A percentile compares a stretch with the other conserved stretches of the same genome.
Evolutionary conservation across 2,797 vertebrate species (phyloP).

Genomic region (Sandelia bainsii): DNA sequence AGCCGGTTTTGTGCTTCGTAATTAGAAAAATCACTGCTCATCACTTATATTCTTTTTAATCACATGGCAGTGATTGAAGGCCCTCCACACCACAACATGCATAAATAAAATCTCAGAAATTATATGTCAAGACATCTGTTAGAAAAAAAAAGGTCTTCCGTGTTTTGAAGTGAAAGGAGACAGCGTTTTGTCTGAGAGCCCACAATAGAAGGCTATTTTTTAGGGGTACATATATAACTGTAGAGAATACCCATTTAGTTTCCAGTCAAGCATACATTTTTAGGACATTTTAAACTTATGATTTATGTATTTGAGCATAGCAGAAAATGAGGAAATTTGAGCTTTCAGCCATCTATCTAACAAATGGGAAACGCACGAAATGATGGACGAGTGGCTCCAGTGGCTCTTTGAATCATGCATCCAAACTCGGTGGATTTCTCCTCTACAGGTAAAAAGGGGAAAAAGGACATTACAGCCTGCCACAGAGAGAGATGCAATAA

Average conservation of each 20-base stretch:
- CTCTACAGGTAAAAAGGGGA: conserved; percentile 26
- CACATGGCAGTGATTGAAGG: not conserved
- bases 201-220: not conserved
- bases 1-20: not conserved
- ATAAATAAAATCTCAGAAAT: too few relatives aligned
- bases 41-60: not conserved
- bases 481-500: conserved; percentile 2
- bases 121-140: not conserved
- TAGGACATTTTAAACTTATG: conserved; percentile 38
- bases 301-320: conserved; percentile 50
- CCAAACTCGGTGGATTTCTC: conserved; percentile 16
- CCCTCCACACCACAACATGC: not conserved
- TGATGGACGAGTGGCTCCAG: conserved; percentile 45
- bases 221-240: not conserved
- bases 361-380: conserved; percentile 27
- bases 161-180: not conserved
- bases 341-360: conserved; percentile 42
- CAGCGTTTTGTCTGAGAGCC: conserved; percentile 1
- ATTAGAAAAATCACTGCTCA: not conserved
- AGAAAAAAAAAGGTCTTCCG: not conserved
- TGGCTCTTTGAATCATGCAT: conserved; percentile 33
- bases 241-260: conserved; percentile 35
- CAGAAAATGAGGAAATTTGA: conserved; percentile 44
- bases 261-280: conserved; percentile 21
- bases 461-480: conserved; percentile 16